These are phyloP conservation scores for Amazona guildingii DNA, from an alignment of 2,113 vertebrate genomes.

Conservation along the genomic window DNA sequence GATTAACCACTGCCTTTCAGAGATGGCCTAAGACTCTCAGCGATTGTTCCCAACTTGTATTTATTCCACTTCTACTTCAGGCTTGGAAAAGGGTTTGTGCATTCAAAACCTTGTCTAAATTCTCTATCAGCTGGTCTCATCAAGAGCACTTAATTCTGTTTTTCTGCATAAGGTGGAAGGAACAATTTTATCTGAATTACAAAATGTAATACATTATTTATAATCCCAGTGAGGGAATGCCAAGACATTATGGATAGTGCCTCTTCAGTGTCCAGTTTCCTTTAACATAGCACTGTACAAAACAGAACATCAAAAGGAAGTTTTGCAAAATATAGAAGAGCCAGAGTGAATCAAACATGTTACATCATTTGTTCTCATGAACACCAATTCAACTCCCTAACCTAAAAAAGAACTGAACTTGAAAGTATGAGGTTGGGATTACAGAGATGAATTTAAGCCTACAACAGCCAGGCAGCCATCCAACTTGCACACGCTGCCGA, in stretches of 20 bases:
- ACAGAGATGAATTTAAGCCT: background rate
- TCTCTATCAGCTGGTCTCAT: background rate
- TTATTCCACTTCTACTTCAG: background rate
- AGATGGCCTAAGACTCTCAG: background rate
- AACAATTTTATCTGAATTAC: background rate
- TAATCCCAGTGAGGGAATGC: background rate
- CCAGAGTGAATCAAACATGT: background rate
- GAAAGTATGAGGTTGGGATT: background rate
- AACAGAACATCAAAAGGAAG: background rate
- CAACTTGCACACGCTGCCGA: background rate
- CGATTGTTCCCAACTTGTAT: background rate
- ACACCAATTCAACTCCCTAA: background rate
- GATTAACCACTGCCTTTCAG: background rate
- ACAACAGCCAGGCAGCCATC: background rate
- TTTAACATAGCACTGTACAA: background rate
- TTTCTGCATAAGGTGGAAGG: background rate
- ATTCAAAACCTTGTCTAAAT: background rate
- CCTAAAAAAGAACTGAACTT: background rate
- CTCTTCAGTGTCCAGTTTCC: background rate
- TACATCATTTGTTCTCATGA: background rate
- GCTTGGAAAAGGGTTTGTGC: background rate
- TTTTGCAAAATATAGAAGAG: background rate
- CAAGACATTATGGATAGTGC: background rate
- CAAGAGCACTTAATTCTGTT: background rate
- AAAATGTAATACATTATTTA: background rate